Conservation (phyloP, 2,888 invertebrate genomes). For the Marasmarcha lunaedactyla region DNA sequence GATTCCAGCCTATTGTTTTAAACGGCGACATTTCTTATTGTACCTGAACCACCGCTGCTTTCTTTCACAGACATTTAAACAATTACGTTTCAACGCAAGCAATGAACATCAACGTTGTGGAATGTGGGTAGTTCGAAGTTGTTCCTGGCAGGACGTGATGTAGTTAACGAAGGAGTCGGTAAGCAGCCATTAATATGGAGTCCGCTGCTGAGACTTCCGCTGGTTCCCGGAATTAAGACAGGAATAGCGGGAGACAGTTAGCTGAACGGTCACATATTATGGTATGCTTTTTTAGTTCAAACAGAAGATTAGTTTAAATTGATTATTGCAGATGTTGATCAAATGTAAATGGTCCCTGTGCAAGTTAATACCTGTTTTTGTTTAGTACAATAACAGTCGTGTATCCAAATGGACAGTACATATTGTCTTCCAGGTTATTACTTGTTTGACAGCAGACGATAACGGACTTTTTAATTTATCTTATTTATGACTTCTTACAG, state of each 20-base stretch:
- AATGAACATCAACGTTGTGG: slow-evolving; percentile 18
- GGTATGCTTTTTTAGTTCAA: no score
- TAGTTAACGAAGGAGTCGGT: slow-evolving; percentile 64
- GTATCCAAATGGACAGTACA: no score
- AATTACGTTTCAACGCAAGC: slow-evolving; percentile 20
- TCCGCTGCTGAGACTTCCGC: slow-evolving; percentile 59
- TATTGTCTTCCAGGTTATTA: no score
- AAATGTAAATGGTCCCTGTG: no score
- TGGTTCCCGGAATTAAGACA: slow-evolving; percentile 62
- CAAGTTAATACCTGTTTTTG: no score
- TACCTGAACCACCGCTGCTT: slow-evolving; percentile 11
- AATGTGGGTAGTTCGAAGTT: slow-evolving; percentile 19
- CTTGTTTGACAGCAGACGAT: no score
- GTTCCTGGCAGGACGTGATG: slow-evolving; percentile 55
- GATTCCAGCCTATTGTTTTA: slow-evolving; percentile 26
- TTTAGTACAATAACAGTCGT: no score
- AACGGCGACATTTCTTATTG: slow-evolving; percentile 23
- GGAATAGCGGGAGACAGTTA: slow-evolving; percentile 43
- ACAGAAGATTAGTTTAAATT: no score
- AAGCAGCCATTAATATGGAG: slow-evolving; percentile 68
- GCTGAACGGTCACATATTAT: no score
- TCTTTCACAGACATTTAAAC: slow-evolving; percentile 11
- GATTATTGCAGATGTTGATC: no score
- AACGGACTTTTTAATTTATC: no score
- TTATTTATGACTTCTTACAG: no score